Percentiles rank a stretch among this genome's conserved stretches.
phyloP scores from a whole-genome alignment of 1,140 invertebrate genomes.

The Drosophila melanica region DNA sequence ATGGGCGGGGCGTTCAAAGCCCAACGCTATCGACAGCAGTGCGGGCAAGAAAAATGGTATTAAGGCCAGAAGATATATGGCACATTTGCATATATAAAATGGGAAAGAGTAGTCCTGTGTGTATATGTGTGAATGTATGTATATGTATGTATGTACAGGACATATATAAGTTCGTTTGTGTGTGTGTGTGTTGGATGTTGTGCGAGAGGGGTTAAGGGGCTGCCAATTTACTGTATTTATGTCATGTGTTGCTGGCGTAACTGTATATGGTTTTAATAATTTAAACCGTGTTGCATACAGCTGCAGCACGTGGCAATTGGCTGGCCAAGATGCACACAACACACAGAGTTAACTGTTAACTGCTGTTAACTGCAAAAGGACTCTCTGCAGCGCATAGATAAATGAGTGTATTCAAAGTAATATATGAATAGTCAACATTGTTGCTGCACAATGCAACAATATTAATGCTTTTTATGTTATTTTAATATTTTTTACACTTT shows the following conservation, averaged over 20 bases:
- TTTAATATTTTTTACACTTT: conserved; percentile 31
- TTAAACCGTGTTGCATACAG: conserved; percentile 64
- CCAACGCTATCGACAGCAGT: conserved; percentile 48
- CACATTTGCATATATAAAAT: conserved; percentile 61
- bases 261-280: conserved; percentile 67
- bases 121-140: conserved; percentile 12
- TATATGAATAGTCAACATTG: conserved; percentile 68
- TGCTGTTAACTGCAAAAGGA: conserved; percentile 14
- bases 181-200: background rate
- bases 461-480: conserved; percentile 69
- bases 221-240: conserved; percentile 73
- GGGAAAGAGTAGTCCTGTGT: conserved; percentile 1
- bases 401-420: conserved; percentile 42
- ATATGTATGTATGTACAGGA: conserved; percentile 4
- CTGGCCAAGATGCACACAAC: conserved; percentile 30
- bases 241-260: conserved; percentile 30
- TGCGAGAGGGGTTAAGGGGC: conserved; percentile 42
- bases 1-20: conserved; percentile 2
- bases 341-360: conserved; percentile 17
- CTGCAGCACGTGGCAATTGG: conserved; percentile 36
- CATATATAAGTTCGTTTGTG: background rate
- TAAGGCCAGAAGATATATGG: conserved; percentile 75
- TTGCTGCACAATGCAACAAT: conserved; percentile 62
- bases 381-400: conserved; percentile 32
- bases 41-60: conserved; percentile 71